Conservation (phyloP, 2,888 invertebrate species). For the Tortricodes alternella region DNA sequence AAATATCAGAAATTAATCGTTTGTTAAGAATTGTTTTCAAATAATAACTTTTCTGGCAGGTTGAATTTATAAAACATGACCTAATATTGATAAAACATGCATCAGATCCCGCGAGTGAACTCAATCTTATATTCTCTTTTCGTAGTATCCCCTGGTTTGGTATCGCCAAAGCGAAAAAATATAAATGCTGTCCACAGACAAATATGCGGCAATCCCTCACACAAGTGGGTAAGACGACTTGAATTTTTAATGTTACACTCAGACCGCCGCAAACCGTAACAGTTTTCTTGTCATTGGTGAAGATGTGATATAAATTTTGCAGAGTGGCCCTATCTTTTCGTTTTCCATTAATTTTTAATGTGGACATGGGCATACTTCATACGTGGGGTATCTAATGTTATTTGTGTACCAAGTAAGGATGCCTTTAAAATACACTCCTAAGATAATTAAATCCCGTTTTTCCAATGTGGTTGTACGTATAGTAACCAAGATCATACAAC, state of each 20-base stretch:
- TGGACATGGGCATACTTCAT: slow-evolving; percentile 75
- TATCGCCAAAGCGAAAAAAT: slow-evolving; percentile 74
- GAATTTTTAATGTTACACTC: slow-evolving; percentile 83
- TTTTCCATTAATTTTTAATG: slow-evolving; percentile 80
- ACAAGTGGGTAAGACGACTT: slow-evolving; percentile 81
- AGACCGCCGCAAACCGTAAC: slow-evolving; percentile 83
- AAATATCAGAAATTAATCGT: too few relatives aligned
- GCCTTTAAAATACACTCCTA: slow-evolving; percentile 11
- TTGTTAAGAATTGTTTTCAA: too few relatives aligned
- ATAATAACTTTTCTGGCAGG: too few relatives aligned
- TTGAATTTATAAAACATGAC: not conserved
- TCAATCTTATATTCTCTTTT: slow-evolving; percentile 55
- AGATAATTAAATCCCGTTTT: not conserved
- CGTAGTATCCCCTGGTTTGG: slow-evolving; percentile 48
- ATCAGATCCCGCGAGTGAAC: slow-evolving; percentile 1
- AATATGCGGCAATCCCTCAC: slow-evolving; percentile 82
- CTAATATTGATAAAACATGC: not conserved
- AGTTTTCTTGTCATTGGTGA: slow-evolving; percentile 83
- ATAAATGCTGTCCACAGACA: slow-evolving; percentile 81
- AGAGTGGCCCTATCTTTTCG: slow-evolving; percentile 83
- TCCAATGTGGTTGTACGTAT: not conserved
- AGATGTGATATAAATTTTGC: slow-evolving; percentile 83
- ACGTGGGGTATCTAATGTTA: slow-evolving; percentile 74
- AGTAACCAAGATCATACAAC: slow-evolving; percentile 2
- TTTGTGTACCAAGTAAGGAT: slow-evolving; percentile 63